Conservation (phyloP, 2,888 invertebrate genomes). For the Scelioninae gen. 2 region DNA sequence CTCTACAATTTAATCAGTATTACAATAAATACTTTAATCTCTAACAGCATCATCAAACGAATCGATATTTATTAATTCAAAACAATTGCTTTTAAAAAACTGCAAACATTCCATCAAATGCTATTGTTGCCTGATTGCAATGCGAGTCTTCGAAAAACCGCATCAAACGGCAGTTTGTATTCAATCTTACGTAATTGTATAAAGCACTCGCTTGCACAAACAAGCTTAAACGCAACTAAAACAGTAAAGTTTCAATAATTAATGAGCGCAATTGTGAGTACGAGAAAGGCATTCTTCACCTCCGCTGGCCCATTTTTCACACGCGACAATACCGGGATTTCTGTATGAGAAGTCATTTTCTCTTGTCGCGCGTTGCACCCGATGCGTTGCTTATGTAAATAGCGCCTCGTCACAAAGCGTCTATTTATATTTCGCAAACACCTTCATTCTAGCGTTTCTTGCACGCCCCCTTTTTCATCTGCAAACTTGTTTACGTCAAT, state of each 20-base stretch:
- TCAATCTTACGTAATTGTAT: background rate
- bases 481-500: constrained; percentile 54
- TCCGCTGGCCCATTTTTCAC: constrained; percentile 32
- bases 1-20: too few relatives aligned
- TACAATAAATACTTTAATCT: too few relatives aligned
- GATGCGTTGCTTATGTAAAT: constrained; percentile 49
- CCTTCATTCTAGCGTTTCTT: constrained; percentile 30
- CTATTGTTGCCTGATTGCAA: too few relatives aligned
- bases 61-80: too few relatives aligned
- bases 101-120: too few relatives aligned
- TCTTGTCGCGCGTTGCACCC: constrained; percentile 5
- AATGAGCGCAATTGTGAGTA: constrained; percentile 28
- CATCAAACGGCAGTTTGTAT: constrained; percentile 4
- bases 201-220: constrained; percentile 8
- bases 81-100: too few relatives aligned
- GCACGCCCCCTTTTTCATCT: constrained; percentile 13
- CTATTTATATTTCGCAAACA: constrained; percentile 51
- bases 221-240: constrained; percentile 8
- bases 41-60: too few relatives aligned
- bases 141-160: background rate
- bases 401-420: constrained; percentile 44
- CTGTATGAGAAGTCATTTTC: constrained; percentile 39
- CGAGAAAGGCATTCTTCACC: constrained; percentile 3
- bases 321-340: constrained; percentile 35
- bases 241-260: constrained; percentile 18